Evolutionary conservation across 1,140 invertebrate genomes (phyloP), one percentile per base, ranked within the genome.

Genomic region (Cydia strobilella): DNA sequence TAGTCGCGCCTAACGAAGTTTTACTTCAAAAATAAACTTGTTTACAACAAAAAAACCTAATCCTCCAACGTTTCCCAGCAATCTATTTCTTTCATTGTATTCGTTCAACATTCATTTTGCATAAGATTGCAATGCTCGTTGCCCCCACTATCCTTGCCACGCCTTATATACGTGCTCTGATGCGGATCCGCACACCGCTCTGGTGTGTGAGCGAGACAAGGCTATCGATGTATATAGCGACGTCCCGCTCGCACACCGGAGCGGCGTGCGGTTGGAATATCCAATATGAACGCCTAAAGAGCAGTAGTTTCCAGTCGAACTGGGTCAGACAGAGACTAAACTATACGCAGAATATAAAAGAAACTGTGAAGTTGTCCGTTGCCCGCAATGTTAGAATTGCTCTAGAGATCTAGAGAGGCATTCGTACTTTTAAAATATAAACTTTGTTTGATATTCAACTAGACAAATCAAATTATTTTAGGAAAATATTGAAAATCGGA

Each of bases 271-370:
- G 7, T 39, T 39, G 35, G 42, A 45, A 45, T 45, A 45, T 45
- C 42, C 42, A 45, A 45, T 45, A 45, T 45, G 42, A 13, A 42
- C 12, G 48, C 4, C 15, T n/a, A n/a, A 6, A n/a, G 3, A 31
- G 63, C n/a, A 66, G 13, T 25, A 66, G 13, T 25, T 31, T 31
- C 63, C 63, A 66, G 13, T 31, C 63, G 63, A 66, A 66, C 27
- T 66, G 23, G 63, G 63, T 66, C 63, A 63, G 62, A 63, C 27
- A 6, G 63, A 27, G 27, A 65, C 63, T 20, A 63, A 66, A 63
- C 59, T 66, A 63, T 25, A 63, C 63, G 63, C 27, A 66, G 15
- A 66, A 66, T 66, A 66, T 66, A 66, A 66, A 66, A 66, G 63
- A 66, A 66, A 25, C 23, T 66, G 25, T 10, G 23, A n/a, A 51